These are phyloP conservation scores for Mayetiola destructor DNA, from an alignment of 2,888 invertebrate species.

Conservation along the genomic window DNA sequence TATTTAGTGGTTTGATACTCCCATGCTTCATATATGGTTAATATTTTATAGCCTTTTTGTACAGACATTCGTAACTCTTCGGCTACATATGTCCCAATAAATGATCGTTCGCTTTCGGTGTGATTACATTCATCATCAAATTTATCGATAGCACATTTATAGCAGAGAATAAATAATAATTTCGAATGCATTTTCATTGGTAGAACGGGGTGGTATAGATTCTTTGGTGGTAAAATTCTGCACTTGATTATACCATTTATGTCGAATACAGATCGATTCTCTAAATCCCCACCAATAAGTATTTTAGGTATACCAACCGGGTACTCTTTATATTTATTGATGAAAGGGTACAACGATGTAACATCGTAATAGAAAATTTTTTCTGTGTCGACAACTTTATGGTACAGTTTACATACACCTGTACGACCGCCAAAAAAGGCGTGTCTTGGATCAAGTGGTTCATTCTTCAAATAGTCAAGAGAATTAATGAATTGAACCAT, in stretches of 20 bases:
- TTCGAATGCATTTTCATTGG: conserved; percentile 22
- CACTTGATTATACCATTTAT: conserved; percentile 22
- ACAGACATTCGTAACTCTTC: conserved; percentile 25
- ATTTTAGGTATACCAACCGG: conserved; percentile 24
- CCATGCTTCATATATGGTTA: conserved; percentile 24
- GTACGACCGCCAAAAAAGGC: not conserved
- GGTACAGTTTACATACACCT: no score
- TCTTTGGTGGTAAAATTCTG: conserved; percentile 21
- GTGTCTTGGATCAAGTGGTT: not conserved
- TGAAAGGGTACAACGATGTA: conserved; percentile 24
- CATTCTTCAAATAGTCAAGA: not conserved
- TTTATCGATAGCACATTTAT: conserved; percentile 17
- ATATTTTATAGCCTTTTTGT: conserved; percentile 22
- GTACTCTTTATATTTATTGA: conserved; percentile 23
- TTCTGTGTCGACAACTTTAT: not conserved
- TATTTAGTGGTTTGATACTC: conserved; percentile 22
- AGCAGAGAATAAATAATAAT: conserved; percentile 23
- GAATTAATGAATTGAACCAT: not conserved
- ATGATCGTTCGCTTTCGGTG: conserved; percentile 18
- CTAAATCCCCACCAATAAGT: conserved; percentile 19
- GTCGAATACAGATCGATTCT: not conserved
- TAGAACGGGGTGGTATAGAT: conserved; percentile 25
- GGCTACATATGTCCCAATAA: conserved; percentile 25
- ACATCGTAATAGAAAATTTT: conserved; percentile 18
- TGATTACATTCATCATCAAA: conserved; percentile 18